phyloP scores from a whole-genome alignment of 2,797 vertebrate genomes.

The Gambelia wislizenii region DNA sequence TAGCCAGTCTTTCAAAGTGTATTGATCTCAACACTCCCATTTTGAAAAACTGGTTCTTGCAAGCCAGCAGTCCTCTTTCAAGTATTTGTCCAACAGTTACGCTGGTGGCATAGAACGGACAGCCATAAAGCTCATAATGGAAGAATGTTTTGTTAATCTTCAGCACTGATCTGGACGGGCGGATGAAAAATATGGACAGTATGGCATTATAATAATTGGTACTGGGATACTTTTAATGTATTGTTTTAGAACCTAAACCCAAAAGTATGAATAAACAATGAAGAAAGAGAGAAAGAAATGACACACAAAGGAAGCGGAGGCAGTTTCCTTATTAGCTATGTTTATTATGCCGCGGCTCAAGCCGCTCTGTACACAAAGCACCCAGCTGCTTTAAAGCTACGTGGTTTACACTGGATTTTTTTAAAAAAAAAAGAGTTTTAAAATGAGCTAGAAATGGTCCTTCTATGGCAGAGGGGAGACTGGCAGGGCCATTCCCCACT shows the following conservation, averaged over 20 bases:
- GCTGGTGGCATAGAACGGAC: neutral
- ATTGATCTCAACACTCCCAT: neutral
- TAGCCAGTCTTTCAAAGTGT: neutral
- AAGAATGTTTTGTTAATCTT: neutral
- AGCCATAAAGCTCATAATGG: neutral
- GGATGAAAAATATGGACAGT: neutral
- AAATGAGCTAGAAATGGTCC: conserved; percentile 45
- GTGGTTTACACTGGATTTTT: conserved; percentile 49
- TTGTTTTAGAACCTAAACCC: neutral
- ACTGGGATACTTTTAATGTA: neutral
- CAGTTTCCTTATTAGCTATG: conserved; percentile 47
- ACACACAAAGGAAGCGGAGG: conserved; percentile 43
- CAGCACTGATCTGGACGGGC: neutral
- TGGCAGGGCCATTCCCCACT: conserved; percentile 15
- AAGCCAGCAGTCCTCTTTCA: neutral
- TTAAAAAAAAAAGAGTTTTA: conserved; percentile 29
- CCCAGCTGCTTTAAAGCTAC: conserved; percentile 56
- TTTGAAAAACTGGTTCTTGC: neutral
- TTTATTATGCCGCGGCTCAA: conserved; percentile 49
- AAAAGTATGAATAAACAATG: neutral
- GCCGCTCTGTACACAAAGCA: conserved; percentile 48
- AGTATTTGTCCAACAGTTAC: neutral
- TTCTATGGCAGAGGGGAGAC: conserved; percentile 24
- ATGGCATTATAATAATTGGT: neutral
- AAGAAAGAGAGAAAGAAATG: neutral